Evolutionary conservation across 2,113 vertebrate species (phyloP).

Genomic region (Nothobranchius kuhntae): DNA sequence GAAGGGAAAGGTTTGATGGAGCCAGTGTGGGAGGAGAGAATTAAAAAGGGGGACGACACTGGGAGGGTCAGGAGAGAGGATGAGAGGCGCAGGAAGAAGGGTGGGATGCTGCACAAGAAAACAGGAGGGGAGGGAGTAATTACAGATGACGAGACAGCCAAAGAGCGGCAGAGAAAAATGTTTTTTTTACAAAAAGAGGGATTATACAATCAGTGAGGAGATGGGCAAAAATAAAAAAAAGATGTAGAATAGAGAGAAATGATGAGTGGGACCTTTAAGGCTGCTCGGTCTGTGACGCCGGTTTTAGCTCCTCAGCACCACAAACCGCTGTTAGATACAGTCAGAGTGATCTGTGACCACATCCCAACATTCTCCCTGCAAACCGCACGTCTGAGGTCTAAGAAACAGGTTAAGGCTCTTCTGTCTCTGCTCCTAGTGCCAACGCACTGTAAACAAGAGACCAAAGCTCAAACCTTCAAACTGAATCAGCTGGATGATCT

Average conservation of each 20-base stretch:
- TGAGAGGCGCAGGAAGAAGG: slow-evolving; percentile 27
- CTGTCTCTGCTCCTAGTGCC: slow-evolving; percentile 7
- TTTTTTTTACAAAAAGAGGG: neutral
- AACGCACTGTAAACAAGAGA: slow-evolving; percentile 18
- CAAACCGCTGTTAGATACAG: slow-evolving; percentile 26
- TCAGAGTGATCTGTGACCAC: slow-evolving; percentile 24
- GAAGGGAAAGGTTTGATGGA: slow-evolving; percentile 12
- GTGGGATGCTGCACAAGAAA: neutral
- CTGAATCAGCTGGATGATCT: slow-evolving; percentile 10
- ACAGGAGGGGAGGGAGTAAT: slow-evolving; percentile 10
- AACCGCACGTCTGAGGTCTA: slow-evolving; percentile 30
- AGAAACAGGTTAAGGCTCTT: slow-evolving; percentile 12
- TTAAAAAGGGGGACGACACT: slow-evolving; percentile 24
- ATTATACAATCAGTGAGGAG: neutral
- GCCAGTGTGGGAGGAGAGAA: slow-evolving; percentile 24
- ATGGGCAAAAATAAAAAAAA: neutral
- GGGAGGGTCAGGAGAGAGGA: slow-evolving; percentile 50
- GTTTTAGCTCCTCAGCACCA: slow-evolving; percentile 15
- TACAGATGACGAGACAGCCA: slow-evolving; percentile 6
- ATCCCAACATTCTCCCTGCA: slow-evolving; percentile 30
- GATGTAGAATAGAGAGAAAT: slow-evolving; percentile 11
- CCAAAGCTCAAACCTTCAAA: neutral
- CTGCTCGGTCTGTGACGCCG: slow-evolving; percentile 5
- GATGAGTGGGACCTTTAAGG: neutral
- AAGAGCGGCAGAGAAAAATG: neutral